These are phyloP conservation scores for Athrips mouffetella DNA, from an alignment of 2,888 invertebrate species.

Conservation along the genomic window DNA sequence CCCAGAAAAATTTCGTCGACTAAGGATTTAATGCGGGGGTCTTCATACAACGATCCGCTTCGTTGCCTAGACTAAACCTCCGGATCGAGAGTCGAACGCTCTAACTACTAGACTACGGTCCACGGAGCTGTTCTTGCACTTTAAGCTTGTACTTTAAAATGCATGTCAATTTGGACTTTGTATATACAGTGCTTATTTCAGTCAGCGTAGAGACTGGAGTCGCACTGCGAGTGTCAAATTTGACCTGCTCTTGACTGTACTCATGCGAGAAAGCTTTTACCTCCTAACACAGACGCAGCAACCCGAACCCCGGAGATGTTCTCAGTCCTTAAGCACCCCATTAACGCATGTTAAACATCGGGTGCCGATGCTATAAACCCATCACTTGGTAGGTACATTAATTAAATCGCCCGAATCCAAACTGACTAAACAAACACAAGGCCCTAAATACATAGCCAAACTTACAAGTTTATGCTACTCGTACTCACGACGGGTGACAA, in stretches of 20 bases:
- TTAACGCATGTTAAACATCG: constrained; percentile 11
- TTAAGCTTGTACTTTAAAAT: too few species aligned
- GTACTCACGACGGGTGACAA: constrained; percentile 10
- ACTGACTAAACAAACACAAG: constrained; percentile 15
- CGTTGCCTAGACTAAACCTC: too few species aligned
- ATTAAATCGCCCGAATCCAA: constrained; percentile 17
- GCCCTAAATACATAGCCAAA: too few species aligned
- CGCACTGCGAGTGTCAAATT: not conserved
- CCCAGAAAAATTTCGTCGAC: too few species aligned
- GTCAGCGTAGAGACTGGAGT: not conserved
- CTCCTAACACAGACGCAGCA: constrained; percentile 4
- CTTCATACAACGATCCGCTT: too few species aligned
- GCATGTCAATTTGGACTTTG: too few species aligned
- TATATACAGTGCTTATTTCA: too few species aligned
- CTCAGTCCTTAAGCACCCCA: constrained; percentile 11
- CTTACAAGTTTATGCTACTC: constrained; percentile 16
- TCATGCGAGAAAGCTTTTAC: not conserved
- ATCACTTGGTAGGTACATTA: constrained; percentile 17
- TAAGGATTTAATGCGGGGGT: too few species aligned
- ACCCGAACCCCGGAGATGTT: not conserved
- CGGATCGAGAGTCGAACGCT: too few species aligned
- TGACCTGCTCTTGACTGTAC: too few species aligned
- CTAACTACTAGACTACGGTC: too few species aligned
- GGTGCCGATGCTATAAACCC: constrained; percentile 11
- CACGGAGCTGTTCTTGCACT: too few species aligned